A percentile compares a stretch with the other conserved stretches of the same genome.
Conservation (phyloP, 2,113 vertebrate species). For the Andinoacara biseriatus region DNA sequence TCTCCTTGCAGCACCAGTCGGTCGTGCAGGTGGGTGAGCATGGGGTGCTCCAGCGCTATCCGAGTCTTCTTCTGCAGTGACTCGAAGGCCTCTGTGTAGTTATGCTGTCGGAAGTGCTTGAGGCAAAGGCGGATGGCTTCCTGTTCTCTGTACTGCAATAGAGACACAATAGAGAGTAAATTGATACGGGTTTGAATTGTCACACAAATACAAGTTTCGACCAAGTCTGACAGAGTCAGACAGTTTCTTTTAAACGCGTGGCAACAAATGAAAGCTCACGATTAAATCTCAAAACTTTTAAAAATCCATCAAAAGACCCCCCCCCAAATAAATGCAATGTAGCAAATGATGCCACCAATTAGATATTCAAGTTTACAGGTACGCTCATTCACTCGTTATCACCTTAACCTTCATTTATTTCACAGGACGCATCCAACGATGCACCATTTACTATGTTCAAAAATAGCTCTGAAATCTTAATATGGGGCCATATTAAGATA, state of each 20-base stretch:
- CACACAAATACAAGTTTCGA: background rate
- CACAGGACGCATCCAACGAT: too few relatives aligned
- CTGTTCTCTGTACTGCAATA: slow-evolving; percentile 96
- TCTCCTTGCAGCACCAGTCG: slow-evolving; percentile 94
- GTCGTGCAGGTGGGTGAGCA: slow-evolving; percentile 97
- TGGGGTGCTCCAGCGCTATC: slow-evolving; percentile 95
- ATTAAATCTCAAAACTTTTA: background rate
- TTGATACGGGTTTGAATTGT: background rate
- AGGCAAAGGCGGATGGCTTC: slow-evolving; percentile 99
- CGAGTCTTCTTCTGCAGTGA: slow-evolving; percentile 98
- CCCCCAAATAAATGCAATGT: background rate
- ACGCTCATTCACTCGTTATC: too few relatives aligned
- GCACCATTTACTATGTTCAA: too few relatives aligned
- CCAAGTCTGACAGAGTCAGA: background rate
- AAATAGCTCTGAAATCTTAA: too few relatives aligned
- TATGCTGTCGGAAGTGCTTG: slow-evolving; percentile 98
- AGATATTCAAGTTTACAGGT: too few relatives aligned
- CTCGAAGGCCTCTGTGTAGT: slow-evolving; percentile 99
- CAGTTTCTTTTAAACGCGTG: background rate
- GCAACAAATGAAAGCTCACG: background rate
- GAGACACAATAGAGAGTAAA: slow-evolving; percentile 76
- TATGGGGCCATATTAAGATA: too few relatives aligned
- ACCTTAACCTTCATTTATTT: too few relatives aligned
- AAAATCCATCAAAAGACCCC: background rate
- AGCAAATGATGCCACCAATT: background rate